A percentile compares a stretch with the other conserved stretches of the same genome.
Evolutionary conservation across 2,888 invertebrate genomes (phyloP).

Genomic region (Drosophila austrosaltans): DNA sequence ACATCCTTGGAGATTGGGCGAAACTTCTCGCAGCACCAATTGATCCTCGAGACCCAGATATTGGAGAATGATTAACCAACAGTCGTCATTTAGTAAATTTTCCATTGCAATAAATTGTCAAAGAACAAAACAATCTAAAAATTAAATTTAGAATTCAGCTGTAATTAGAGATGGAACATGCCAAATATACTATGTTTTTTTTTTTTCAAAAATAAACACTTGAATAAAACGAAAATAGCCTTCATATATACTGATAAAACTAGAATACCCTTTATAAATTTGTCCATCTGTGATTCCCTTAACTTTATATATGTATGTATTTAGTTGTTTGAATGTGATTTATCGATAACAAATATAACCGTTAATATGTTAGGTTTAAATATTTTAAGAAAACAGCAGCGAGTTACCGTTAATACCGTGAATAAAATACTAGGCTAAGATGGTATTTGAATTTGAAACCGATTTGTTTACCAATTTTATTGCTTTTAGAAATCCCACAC

Average conservation of each 20-base stretch:
- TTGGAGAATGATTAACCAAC: background rate
- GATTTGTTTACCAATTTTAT: no score
- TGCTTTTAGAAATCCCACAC: conserved; percentile 90
- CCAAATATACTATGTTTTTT: background rate
- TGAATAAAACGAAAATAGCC: no score
- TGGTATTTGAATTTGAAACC: no score
- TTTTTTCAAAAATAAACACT: background rate
- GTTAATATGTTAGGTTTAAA: background rate
- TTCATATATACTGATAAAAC: no score
- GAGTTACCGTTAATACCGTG: no score
- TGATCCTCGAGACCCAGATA: conserved; percentile 1
- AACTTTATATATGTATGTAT: no score
- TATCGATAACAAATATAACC: background rate
- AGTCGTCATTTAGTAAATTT: background rate
- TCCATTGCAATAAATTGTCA: background rate
- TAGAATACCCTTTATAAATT: no score
- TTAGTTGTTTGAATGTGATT: no score
- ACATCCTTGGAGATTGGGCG: background rate
- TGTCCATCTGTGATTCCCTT: no score
- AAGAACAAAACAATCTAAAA: background rate
- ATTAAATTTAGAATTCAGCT: conserved; percentile 4
- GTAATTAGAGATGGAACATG: background rate
- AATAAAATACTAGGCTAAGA: no score
- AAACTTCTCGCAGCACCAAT: background rate
- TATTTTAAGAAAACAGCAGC: background rate